Conservation (phyloP, 2,113 vertebrate species). For the Burhinus oedicnemus region DNA sequence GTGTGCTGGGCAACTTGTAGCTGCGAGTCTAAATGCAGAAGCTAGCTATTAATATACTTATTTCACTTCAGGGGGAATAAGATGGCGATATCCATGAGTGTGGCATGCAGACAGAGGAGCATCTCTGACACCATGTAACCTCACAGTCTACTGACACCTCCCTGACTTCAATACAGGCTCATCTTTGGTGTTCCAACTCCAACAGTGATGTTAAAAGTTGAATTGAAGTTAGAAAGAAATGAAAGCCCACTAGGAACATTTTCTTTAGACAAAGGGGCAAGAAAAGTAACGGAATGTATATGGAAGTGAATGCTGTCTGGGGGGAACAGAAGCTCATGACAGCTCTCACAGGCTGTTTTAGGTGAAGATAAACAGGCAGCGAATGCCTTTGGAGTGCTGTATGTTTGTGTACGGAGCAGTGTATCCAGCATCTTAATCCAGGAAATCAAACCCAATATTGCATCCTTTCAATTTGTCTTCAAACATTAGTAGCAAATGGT, state of each 20-base stretch:
- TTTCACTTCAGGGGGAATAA: not conserved
- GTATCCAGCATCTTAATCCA: not conserved
- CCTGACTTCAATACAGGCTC: not conserved
- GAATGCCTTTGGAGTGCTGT: not conserved
- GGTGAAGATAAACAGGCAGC: not conserved
- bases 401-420: not conserved
- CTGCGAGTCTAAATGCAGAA: not conserved
- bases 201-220: not conserved
- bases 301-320: not conserved
- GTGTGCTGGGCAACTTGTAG: not conserved
- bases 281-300: not conserved
- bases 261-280: not conserved
- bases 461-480: not conserved
- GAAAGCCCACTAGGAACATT: not conserved
- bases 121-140: not conserved
- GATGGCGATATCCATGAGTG: not conserved
- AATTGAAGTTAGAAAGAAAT: not conserved
- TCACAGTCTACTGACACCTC: not conserved
- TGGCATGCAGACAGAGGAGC: not conserved
- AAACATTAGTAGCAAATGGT: not conserved
- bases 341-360: not conserved
- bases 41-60: not conserved
- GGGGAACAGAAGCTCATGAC: not conserved
- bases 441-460: not conserved
- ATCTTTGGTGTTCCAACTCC: not conserved